Percentiles rank a stretch among this genome's conserved stretches.
These are phyloP conservation scores for Nothocercus julius DNA, from an alignment of 2,113 vertebrate species.

Conservation along the genomic window DNA sequence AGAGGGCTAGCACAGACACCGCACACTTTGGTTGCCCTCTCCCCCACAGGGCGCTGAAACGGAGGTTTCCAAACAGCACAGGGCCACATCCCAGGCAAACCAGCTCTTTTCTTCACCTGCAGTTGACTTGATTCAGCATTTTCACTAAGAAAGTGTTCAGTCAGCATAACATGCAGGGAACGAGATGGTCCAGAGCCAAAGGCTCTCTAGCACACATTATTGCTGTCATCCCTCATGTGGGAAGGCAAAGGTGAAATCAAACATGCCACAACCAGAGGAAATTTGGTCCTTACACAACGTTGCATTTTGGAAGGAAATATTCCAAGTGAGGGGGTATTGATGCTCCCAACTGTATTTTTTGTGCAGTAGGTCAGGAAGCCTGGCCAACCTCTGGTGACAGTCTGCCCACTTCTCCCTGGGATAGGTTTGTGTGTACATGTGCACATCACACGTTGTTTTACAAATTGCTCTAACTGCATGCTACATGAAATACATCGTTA, in stretches of 20 bases:
- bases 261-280: not conserved
- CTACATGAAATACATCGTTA: not conserved
- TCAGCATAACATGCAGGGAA: not conserved
- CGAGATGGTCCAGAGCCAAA: not conserved
- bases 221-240: not conserved
- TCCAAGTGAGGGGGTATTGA: not conserved
- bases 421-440: not conserved
- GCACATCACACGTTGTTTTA: not conserved
- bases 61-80: fast-evolving
- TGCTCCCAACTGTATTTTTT: not conserved
- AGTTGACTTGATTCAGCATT: not conserved
- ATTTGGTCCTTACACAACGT: not conserved
- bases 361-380: not conserved
- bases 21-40: not conserved
- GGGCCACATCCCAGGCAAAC: not conserved
- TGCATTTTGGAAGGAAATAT: not conserved
- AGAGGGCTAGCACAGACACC: fast-evolving
- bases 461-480: not conserved
- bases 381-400: fast-evolving
- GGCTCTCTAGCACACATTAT: not conserved
- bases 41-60: not conserved
- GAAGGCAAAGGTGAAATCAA: not conserved
- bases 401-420: not conserved
- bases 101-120: not conserved
- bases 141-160: not conserved